These are phyloP conservation scores for Theonella swinhoei DNA, from an alignment of 37 sponge, comb jelly and placozoan species.

Conservation along the genomic window DNA sequence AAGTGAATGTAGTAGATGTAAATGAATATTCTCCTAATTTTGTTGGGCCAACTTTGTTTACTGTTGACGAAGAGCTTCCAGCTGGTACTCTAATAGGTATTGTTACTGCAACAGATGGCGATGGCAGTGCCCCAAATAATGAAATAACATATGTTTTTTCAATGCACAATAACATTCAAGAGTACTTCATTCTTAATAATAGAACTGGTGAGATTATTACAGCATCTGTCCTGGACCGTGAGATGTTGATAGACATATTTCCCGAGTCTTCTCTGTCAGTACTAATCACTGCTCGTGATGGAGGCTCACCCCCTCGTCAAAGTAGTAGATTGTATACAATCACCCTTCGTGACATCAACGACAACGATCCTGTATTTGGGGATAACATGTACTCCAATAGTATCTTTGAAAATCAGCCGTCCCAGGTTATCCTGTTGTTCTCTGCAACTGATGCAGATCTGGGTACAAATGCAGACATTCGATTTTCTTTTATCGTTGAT, in stretches of 20 bases:
- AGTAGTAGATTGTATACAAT: conserved; percentile 10
- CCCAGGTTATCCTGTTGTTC: conserved; percentile 7
- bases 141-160: conserved; percentile 29
- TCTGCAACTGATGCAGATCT: conserved; percentile 45
- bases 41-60: conserved; percentile 9
- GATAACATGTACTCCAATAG: neutral
- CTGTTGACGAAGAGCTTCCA: conserved; percentile 45
- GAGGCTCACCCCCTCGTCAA: conserved; percentile 12
- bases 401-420: conserved; percentile 30
- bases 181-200: conserved; percentile 28
- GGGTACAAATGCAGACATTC: conserved; percentile 33
- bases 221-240: conserved; percentile 56
- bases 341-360: conserved; percentile 52
- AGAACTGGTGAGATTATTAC: conserved; percentile 70
- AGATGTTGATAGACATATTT: conserved; percentile 41
- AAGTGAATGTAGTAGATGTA: conserved; percentile 71
- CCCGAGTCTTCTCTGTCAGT: conserved; percentile 8
- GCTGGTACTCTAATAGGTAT: conserved; percentile 27
- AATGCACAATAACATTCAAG: neutral
- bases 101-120: conserved; percentile 60
- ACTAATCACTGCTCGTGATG: conserved; percentile 28
- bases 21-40: conserved; percentile 80
- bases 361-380: conserved; percentile 54
- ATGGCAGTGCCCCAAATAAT: conserved; percentile 16
- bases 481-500: neutral